Percentiles rank a stretch among this genome's conserved stretches.
phyloP scores from a whole-genome alignment of 2,797 vertebrate species.

The Arrhamphus sclerolepis region DNA sequence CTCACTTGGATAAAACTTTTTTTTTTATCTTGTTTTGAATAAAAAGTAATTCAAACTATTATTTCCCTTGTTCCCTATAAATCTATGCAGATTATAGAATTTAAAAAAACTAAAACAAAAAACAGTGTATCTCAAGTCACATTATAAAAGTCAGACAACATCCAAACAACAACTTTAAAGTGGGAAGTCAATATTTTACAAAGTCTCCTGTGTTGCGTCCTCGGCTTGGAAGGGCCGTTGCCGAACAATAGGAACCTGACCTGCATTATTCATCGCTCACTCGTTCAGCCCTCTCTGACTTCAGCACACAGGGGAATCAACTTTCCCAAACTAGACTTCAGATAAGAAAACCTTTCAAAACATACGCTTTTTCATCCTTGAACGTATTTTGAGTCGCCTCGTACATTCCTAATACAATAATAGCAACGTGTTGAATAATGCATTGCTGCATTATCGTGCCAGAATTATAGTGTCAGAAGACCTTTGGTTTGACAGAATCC shows the following conservation, averaged over 20 bases:
- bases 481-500: not conserved
- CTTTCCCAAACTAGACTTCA: constrained; percentile 59
- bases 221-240: constrained; percentile 39
- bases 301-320: constrained; percentile 49
- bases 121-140: constrained; percentile 18
- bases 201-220: constrained; percentile 37
- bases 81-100: constrained; percentile 7
- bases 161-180: constrained; percentile 64
- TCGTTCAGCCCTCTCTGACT: constrained; percentile 54
- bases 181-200: constrained; percentile 77
- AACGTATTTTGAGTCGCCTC: constrained; percentile 23
- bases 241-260: constrained; percentile 70
- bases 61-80: not conserved
- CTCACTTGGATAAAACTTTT: too few species aligned
- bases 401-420: constrained; percentile 32
- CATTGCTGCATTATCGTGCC: constrained; percentile 27
- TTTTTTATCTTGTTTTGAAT: too few species aligned
- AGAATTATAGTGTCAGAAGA: constrained; percentile 12
- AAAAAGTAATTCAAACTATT: too few species aligned
- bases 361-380: constrained; percentile 25
- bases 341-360: constrained; percentile 52
- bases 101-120: not conserved
- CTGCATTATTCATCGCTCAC: constrained; percentile 77
- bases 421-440: constrained; percentile 59
- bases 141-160: constrained; percentile 32